These are phyloP conservation scores for Hyphantria cunea DNA, from an alignment of 1,140 invertebrate genomes.

Conservation along the genomic window DNA sequence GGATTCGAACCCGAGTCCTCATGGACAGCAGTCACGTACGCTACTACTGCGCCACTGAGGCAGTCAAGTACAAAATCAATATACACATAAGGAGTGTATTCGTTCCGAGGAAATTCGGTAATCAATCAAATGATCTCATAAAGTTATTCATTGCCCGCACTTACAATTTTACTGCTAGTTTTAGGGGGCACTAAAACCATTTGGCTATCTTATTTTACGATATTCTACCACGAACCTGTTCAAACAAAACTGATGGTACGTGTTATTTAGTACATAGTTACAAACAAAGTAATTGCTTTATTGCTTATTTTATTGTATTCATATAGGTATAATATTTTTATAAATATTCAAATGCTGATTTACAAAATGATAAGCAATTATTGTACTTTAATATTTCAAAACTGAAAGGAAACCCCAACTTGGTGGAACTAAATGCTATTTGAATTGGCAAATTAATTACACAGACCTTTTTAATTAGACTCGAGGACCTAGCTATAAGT, in stretches of 20 bases:
- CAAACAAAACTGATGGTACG: conserved; percentile 48
- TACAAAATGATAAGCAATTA: too few species aligned
- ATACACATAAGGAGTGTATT: conserved; percentile 8
- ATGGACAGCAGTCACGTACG: too few species aligned
- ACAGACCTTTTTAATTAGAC: too few species aligned
- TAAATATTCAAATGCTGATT: neutral
- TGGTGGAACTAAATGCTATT: too few species aligned
- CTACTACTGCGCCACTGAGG: too few species aligned
- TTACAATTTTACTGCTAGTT: conserved; percentile 56
- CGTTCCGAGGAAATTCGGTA: conserved; percentile 42
- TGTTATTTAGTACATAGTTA: conserved; percentile 37
- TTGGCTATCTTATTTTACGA: conserved; percentile 60
- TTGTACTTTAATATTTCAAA: too few species aligned
- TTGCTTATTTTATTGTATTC: conserved; percentile 1
- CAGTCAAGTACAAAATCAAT: too few species aligned
- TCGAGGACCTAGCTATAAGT: too few species aligned
- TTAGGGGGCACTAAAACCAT: conserved; percentile 57
- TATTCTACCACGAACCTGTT: conserved; percentile 43
- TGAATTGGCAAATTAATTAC: too few species aligned
- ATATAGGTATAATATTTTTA: neutral
- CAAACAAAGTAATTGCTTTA: conserved; percentile 8
- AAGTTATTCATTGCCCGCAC: conserved; percentile 59
- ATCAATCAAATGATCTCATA: conserved; percentile 61
- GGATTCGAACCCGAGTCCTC: too few species aligned
- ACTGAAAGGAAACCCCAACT: too few species aligned